A percentile compares a stretch with the other conserved stretches of the same genome.
Evolutionary conservation across 2,888 invertebrate genomes (phyloP).

Genomic region (Criorhina ranunculi): DNA sequence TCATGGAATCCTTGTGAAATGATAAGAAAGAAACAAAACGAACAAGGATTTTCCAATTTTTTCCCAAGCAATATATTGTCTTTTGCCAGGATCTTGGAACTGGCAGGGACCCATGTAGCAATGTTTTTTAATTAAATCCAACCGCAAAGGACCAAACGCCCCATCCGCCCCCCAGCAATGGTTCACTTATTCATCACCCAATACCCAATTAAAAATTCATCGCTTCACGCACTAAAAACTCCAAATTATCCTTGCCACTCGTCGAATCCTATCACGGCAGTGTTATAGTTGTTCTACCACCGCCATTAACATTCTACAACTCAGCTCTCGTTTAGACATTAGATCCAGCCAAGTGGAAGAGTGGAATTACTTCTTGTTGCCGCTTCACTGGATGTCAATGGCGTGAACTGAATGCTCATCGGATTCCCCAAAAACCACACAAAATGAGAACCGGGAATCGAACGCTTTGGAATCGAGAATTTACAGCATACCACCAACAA

Average conservation of each 20-base stretch:
- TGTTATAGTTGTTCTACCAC: conserved; percentile 48
- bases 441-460: conserved; percentile 55
- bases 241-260: conserved; percentile 73
- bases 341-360: conserved; percentile 71
- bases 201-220: conserved; percentile 76
- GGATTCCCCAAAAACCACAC: conserved; percentile 63
- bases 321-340: conserved; percentile 67
- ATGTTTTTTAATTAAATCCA: conserved; percentile 65
- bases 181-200: conserved; percentile 66
- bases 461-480: conserved; percentile 60
- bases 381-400: conserved; percentile 74
- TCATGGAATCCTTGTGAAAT: conserved; percentile 63
- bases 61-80: conserved; percentile 52
- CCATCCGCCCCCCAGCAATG: neutral
- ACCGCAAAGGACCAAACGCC: conserved; percentile 25
- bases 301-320: conserved; percentile 68
- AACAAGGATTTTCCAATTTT: conserved; percentile 64
- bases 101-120: conserved; percentile 2
- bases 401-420: conserved; percentile 75
- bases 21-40: conserved; percentile 47
- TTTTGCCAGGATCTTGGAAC: neutral
- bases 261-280: conserved; percentile 56
- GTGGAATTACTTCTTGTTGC: conserved; percentile 75
- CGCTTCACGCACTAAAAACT: conserved; percentile 76
- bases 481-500: conserved; percentile 71